A percentile compares a stretch with the other conserved stretches of the same genome.
Conservation (phyloP, 2,888 invertebrate species). For the Rambutsinella grinnellia region DNA sequence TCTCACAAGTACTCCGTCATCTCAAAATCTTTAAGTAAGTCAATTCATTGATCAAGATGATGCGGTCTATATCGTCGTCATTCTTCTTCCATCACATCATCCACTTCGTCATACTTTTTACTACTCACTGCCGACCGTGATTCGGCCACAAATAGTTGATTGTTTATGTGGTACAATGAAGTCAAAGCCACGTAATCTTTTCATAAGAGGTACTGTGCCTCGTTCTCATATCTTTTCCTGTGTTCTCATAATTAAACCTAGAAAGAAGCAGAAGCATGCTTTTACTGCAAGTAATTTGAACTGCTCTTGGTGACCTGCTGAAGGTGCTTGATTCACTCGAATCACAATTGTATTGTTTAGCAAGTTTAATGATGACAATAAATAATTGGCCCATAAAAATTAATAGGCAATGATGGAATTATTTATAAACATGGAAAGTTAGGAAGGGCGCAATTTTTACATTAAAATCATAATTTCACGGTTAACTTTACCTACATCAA, state of each 20-base stretch:
- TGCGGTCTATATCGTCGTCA: conserved; percentile 13
- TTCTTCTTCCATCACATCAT: conserved; percentile 4
- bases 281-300: too few relatives aligned
- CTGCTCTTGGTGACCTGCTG: too few relatives aligned
- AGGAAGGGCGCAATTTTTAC: not conserved
- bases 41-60: conserved; percentile 23
- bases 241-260: too few relatives aligned
- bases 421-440: conserved; percentile 8
- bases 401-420: conserved; percentile 28
- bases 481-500: not conserved
- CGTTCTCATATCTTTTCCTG: too few relatives aligned
- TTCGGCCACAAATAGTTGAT: not conserved
- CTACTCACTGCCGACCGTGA: not conserved
- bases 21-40: not conserved
- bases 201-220: too few relatives aligned
- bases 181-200: not conserved
- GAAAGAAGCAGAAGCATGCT: too few relatives aligned
- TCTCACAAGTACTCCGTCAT: not conserved
- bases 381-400: conserved; percentile 39
- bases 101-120: not conserved
- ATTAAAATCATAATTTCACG: not conserved
- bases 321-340: too few relatives aligned
- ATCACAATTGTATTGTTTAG: not conserved
- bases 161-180: not conserved
- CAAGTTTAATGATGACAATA: conserved; percentile 24